Conservation (phyloP, 2,797 vertebrate species). For the Rhincodon typus region DNA sequence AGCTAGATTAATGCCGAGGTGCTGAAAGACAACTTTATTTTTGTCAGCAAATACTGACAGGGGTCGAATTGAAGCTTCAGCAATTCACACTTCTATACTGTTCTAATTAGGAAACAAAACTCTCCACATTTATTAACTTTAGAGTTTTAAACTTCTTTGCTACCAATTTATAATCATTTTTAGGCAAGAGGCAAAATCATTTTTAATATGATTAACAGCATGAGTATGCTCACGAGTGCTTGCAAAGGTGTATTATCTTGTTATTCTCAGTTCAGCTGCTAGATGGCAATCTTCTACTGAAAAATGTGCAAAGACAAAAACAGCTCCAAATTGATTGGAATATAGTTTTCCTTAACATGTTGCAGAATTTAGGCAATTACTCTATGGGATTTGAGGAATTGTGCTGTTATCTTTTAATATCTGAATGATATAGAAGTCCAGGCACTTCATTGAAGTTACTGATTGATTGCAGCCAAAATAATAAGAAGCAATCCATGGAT, state of each 20-base stretch:
- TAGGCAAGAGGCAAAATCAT: too few species aligned
- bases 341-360: not conserved
- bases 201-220: not conserved
- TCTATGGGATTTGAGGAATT: not conserved
- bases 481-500: not conserved
- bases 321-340: not conserved
- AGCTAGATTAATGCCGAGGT: not conserved
- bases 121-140: not conserved
- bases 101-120: not conserved
- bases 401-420: not conserved
- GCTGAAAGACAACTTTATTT: not conserved
- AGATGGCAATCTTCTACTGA: conserved; percentile 33
- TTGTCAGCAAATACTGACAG: not conserved
- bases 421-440: not conserved
- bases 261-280: conserved; percentile 24
- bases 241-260: not conserved
- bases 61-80: not conserved
- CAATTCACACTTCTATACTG: too few species aligned
- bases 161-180: not conserved
- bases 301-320: not conserved
- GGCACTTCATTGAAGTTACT: not conserved
- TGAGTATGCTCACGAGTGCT: not conserved
- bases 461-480: not conserved
- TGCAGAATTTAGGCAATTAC: not conserved
- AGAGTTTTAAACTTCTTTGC: not conserved